Evolutionary conservation across 1,140 invertebrate genomes (phyloP).

Genomic region (Lepeophtheirus salmonis): DNA sequence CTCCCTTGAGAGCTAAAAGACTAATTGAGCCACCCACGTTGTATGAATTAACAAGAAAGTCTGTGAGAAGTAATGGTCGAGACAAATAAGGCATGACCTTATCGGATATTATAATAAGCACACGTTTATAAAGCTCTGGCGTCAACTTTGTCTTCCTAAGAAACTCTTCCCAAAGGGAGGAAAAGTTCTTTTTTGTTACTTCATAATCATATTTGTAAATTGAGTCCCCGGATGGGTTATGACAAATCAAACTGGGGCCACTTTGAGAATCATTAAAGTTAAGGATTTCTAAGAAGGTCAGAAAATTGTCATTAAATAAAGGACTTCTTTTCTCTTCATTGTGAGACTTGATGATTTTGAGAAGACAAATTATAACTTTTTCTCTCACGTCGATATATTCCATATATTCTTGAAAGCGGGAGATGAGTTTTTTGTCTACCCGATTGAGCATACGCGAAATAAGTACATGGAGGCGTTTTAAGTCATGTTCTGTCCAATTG

Average conservation of each 20-base stretch:
- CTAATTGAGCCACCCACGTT: constrained; percentile 64
- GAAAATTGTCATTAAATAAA: neutral
- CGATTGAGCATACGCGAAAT: neutral
- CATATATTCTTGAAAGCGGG: constrained; percentile 9
- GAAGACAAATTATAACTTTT: neutral
- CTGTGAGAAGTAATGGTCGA: constrained; percentile 62
- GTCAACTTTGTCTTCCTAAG: constrained; percentile 42
- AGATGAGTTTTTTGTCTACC: neutral
- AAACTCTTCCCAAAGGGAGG: constrained; percentile 41
- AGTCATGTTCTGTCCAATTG: neutral
- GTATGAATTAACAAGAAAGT: constrained; percentile 75
- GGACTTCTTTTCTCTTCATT: neutral
- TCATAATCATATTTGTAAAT: neutral
- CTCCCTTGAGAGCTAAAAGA: constrained; percentile 73
- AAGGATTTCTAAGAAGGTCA: constrained; percentile 10
- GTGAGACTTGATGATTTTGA: neutral
- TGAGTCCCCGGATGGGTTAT: neutral
- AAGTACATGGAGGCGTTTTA: neutral
- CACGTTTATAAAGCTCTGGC: constrained; percentile 45
- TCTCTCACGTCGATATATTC: constrained; percentile 3
- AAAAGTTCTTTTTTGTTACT: constrained; percentile 24
- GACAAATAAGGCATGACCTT: constrained; percentile 56
- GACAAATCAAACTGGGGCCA: neutral
- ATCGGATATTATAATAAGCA: constrained; percentile 60
- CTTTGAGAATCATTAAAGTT: neutral